Percentiles rank a stretch among this genome's conserved stretches.
These are phyloP conservation scores for Acrocephalus scirpaceus DNA, from an alignment of 2,797 vertebrate species.

Conservation along the genomic window DNA sequence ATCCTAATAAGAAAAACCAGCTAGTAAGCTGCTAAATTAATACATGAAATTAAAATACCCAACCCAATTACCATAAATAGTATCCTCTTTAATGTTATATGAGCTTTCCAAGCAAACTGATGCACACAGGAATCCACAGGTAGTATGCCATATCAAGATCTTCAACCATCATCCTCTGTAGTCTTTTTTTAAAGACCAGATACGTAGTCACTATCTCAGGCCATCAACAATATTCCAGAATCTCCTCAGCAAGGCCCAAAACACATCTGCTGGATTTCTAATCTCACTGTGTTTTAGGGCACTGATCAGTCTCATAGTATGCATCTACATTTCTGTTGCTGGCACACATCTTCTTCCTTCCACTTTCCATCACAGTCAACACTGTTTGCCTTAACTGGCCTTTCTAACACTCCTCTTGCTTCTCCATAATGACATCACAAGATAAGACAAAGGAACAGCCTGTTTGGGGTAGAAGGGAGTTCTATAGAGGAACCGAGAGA, in stretches of 20 bases:
- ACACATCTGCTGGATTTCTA: background rate
- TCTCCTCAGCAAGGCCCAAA: background rate
- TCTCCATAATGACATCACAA: background rate
- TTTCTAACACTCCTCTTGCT: background rate
- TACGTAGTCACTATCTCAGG: background rate
- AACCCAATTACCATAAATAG: background rate
- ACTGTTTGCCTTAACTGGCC: background rate
- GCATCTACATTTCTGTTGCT: background rate
- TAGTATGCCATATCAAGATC: background rate
- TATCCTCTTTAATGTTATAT: background rate
- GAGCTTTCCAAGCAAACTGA: background rate
- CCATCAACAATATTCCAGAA: background rate
- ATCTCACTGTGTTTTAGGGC: background rate
- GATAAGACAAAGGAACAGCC: background rate
- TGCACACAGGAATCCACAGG: fast-evolving
- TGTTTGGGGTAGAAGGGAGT: background rate
- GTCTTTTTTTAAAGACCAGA: background rate
- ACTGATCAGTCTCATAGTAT: background rate
- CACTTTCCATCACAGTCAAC: background rate
- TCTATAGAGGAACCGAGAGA: background rate
- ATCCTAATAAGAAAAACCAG: background rate
- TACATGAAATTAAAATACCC: background rate
- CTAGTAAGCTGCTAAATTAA: background rate
- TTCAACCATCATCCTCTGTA: background rate
- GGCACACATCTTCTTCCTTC: background rate